Evolutionary conservation across 2,113 vertebrate genomes (phyloP).

Genomic region (Toxotes jaculatrix): DNA sequence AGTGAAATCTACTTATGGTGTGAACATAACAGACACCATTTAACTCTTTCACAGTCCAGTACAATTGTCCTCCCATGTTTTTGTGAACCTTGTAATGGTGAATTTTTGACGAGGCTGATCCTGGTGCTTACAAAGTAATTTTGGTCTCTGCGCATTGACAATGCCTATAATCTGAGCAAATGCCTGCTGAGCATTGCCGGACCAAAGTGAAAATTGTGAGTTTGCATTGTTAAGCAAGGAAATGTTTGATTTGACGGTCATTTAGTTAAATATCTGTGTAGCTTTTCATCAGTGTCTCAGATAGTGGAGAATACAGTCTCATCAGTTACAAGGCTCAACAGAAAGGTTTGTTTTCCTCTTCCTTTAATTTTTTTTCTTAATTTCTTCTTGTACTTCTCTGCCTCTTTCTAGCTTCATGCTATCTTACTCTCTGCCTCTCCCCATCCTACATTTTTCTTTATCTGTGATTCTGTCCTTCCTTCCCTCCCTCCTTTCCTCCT

Average conservation of each 20-base stretch:
- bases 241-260: constrained; percentile 28
- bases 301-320: neutral
- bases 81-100: neutral
- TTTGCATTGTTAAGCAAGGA: constrained; percentile 21
- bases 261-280: constrained; percentile 18
- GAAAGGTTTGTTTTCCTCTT: neutral
- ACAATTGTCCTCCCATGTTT: neutral
- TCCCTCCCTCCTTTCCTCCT: constrained; percentile 9
- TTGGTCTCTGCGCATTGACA: neutral
- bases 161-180: constrained; percentile 11
- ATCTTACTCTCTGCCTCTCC: neutral
- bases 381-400: neutral
- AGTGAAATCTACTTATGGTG: neutral
- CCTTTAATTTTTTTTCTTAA: neutral
- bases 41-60: neutral
- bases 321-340: constrained; percentile 4
- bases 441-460: neutral
- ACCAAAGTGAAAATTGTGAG: constrained; percentile 23
- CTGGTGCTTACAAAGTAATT: neutral
- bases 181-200: constrained; percentile 17
- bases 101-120: constrained; percentile 9
- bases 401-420: neutral
- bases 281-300: constrained; percentile 29
- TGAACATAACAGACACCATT: neutral
- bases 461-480: constrained; percentile 1